These are phyloP conservation scores for Amiota minor DNA, from an alignment of 2,888 invertebrate genomes.

Conservation along the genomic window DNA sequence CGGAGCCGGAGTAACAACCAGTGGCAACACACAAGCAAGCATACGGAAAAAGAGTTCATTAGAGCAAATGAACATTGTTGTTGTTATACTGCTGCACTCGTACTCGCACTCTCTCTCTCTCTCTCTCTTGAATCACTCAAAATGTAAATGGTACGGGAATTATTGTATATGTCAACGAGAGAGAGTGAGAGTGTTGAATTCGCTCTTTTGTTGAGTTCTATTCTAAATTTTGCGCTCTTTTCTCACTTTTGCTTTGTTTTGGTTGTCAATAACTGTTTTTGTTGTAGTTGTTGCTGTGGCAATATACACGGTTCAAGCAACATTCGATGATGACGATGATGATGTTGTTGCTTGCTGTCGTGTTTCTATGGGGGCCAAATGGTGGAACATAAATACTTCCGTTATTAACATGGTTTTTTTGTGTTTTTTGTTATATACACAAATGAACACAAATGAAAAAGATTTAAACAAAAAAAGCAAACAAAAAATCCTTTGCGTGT, in stretches of 20 bases:
- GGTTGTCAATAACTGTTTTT: constrained; percentile 16
- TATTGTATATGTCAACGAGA: neutral
- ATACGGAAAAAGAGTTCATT: constrained; percentile 21
- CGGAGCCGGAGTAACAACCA: neutral
- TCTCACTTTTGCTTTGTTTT: constrained; percentile 28
- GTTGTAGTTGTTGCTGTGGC: constrained; percentile 10
- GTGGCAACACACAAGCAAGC: neutral
- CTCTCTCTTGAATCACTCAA: neutral
- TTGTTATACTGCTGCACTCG: neutral
- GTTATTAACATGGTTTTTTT: constrained; percentile 21
- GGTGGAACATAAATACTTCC: constrained; percentile 27
- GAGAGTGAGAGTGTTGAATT: neutral
- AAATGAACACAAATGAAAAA: neutral
- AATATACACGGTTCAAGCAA: neutral
- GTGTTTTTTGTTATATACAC: neutral
- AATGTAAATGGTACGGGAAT: neutral
- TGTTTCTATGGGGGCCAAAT: neutral
- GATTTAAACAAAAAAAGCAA: neutral
- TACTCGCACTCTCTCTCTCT: neutral
- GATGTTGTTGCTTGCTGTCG: neutral
- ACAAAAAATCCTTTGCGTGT: constrained; percentile 5
- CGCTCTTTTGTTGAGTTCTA: neutral
- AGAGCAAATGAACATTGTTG: constrained; percentile 1
- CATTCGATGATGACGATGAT: no score
- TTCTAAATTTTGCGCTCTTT: neutral